Evolutionary conservation across 2,797 vertebrate genomes (phyloP).

Genomic region (Ataeniobius toweri): DNA sequence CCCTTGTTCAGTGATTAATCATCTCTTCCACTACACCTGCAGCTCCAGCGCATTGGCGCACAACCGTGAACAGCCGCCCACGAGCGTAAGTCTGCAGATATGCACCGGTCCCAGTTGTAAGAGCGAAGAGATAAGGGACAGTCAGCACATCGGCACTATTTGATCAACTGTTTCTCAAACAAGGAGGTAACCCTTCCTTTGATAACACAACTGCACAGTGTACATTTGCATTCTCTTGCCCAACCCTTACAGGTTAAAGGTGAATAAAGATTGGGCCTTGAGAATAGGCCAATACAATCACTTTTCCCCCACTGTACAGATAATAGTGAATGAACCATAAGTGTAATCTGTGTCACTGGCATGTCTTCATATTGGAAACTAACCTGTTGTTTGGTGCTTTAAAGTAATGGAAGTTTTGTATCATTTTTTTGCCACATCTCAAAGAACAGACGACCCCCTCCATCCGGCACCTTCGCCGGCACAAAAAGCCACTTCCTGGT

Average conservation of each 20-base stretch:
- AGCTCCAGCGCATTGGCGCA: slow-evolving; percentile 18
- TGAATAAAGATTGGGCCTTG: slow-evolving; percentile 29
- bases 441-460: slow-evolving; percentile 47
- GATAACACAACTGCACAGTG: slow-evolving; percentile 76
- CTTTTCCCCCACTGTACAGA: slow-evolving; percentile 40
- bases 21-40: slow-evolving; percentile 47
- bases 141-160: slow-evolving; percentile 71
- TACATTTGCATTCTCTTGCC: slow-evolving; percentile 63
- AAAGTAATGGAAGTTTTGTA: slow-evolving; percentile 56
- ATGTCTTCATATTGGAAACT: slow-evolving; percentile 55
- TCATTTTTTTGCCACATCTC: slow-evolving; percentile 27
- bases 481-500: slow-evolving; percentile 76
- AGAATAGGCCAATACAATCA: slow-evolving; percentile 39
- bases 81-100: slow-evolving; percentile 13
- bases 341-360: slow-evolving; percentile 19
- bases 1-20: slow-evolving; percentile 50
- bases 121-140: slow-evolving; percentile 56
- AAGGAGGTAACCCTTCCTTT: slow-evolving; percentile 59
- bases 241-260: slow-evolving; percentile 64
- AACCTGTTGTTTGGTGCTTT: slow-evolving; percentile 36
- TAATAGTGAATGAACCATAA: slow-evolving; percentile 35
- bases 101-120: slow-evolving; percentile 56
- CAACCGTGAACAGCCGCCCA: slow-evolving; percentile 12
- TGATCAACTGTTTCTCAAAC: slow-evolving; percentile 78
- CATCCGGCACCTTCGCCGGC: slow-evolving; percentile 36